A percentile compares a stretch with the other conserved stretches of the same genome.
Evolutionary conservation across 2,888 invertebrate species (phyloP).

Genomic region (Choreutis nemorana): DNA sequence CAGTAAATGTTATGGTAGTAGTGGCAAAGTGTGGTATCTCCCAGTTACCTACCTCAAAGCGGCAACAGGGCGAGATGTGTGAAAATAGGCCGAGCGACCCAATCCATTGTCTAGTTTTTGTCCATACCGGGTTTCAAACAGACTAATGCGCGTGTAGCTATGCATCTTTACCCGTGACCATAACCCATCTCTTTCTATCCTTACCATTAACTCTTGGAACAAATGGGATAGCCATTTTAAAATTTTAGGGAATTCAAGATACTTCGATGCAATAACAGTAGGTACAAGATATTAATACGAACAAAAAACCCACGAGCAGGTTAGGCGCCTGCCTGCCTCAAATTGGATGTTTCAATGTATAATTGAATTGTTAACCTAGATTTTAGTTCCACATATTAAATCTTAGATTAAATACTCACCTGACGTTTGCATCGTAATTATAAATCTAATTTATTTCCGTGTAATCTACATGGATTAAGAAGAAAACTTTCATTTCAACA

Average conservation of each 20-base stretch:
- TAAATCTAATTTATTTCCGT: no score
- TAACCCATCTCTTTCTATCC: neutral
- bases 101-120: conserved; percentile 33
- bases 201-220: neutral
- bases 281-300: conserved; percentile 1
- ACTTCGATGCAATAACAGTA: neutral
- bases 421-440: no score
- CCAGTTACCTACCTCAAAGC: conserved; percentile 13
- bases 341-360: no score
- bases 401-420: no score
- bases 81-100: conserved; percentile 28
- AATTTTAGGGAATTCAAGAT: neutral
- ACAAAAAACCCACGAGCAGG: no score
- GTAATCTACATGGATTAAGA: no score
- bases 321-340: no score
- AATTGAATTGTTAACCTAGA: no score
- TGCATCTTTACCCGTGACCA: neutral
- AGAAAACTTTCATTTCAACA: no score
- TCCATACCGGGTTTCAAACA: conserved; percentile 16
- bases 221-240: neutral
- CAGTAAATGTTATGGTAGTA: no score
- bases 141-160: conserved; percentile 3
- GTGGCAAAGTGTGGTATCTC: neutral
- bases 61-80: conserved; percentile 20
- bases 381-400: no score